Conservation (phyloP, 2,888 invertebrate genomes). For the Byasa hedistus region DNA sequence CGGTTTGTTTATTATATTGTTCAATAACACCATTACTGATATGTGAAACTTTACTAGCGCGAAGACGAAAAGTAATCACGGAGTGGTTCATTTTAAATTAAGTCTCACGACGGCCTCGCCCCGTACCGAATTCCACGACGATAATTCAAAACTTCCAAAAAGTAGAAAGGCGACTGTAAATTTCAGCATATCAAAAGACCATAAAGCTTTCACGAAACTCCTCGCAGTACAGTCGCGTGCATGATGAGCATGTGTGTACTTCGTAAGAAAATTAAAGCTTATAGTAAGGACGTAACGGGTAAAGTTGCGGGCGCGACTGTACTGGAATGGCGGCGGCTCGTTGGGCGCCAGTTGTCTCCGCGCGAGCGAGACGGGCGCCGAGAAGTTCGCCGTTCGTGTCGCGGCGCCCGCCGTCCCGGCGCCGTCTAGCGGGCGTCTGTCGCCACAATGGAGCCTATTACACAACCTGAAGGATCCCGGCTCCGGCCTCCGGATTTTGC, state of each 20-base stretch:
- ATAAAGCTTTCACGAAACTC: conserved; percentile 41
- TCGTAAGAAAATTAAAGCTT: not conserved
- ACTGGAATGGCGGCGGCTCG: conserved; percentile 41
- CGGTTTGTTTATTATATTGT: not conserved
- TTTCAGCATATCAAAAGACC: conserved; percentile 58
- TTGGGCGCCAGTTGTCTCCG: conserved; percentile 58
- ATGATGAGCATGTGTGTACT: not conserved
- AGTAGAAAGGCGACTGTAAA: conserved; percentile 41
- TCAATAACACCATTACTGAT: not conserved
- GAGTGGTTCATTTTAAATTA: conserved; percentile 10
- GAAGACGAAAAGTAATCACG: conserved; percentile 2
- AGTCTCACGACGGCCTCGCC: conserved; percentile 10
- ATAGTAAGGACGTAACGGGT: conserved; percentile 2
- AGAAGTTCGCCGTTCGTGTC: conserved; percentile 43
- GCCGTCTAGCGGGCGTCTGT: conserved; percentile 67
- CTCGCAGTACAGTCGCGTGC: conserved; percentile 28
- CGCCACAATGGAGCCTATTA: conserved; percentile 67
- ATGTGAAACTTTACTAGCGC: not conserved
- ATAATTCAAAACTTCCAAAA: conserved; percentile 29
- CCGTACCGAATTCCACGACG: conserved; percentile 26
- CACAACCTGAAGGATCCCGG: conserved; percentile 48
- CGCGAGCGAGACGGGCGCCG: conserved; percentile 37
- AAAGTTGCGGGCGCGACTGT: conserved; percentile 21
- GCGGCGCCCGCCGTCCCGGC: conserved; percentile 80
- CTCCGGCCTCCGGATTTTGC: conserved; percentile 27